Conservation (phyloP, 2,113 vertebrate genomes). For the Tetrax tetrax region DNA sequence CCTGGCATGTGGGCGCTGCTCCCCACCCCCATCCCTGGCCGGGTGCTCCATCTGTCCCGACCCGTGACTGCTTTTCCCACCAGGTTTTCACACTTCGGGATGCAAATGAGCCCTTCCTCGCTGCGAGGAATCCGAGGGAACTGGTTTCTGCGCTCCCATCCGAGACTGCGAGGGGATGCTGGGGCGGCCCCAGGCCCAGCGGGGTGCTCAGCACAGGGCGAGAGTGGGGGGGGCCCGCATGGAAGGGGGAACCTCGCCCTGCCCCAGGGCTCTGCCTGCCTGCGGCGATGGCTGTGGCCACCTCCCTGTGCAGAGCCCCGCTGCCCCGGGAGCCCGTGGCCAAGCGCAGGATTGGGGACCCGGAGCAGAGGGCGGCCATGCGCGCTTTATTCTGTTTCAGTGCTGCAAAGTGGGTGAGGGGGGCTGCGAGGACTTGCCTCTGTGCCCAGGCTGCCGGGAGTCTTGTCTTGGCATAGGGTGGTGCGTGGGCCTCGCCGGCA, state of each 20-base stretch:
- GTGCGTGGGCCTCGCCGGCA: neutral
- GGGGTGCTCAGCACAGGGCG: neutral
- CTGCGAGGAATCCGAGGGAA: neutral
- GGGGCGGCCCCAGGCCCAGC: fast-evolving
- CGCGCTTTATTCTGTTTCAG: neutral
- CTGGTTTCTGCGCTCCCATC: neutral
- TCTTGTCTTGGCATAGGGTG: neutral
- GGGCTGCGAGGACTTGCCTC: neutral
- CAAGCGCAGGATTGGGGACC: neutral
- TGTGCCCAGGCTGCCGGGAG: fast-evolving
- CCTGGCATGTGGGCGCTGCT: neutral
- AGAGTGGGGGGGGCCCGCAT: neutral
- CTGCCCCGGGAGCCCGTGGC: neutral
- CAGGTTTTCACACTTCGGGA: neutral
- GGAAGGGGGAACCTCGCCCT: neutral
- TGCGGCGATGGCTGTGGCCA: neutral
- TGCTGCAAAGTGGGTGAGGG: neutral
- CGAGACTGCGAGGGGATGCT: neutral
- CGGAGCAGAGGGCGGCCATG: neutral
- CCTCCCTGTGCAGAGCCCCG: neutral
- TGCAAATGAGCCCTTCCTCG: neutral
- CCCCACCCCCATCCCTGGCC: neutral
- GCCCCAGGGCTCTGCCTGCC: neutral
- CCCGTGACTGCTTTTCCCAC: neutral
- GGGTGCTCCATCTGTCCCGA: fast-evolving